Conservation (phyloP, 2,797 vertebrate genomes). For the Sciaenops ocellatus region DNA sequence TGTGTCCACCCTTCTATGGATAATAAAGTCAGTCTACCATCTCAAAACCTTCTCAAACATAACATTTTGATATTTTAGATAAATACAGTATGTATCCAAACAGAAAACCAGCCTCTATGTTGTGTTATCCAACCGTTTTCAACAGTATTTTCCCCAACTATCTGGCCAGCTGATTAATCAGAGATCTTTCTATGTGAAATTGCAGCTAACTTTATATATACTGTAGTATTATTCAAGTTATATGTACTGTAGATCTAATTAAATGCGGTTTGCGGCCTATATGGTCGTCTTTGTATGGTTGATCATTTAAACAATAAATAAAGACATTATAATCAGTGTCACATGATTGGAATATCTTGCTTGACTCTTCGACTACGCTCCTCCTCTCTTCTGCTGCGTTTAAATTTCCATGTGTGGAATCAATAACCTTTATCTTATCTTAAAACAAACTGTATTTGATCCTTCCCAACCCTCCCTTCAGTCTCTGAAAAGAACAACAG, state of each 20-base stretch:
- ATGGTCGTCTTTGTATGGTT: background rate
- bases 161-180: background rate
- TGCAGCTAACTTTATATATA: background rate
- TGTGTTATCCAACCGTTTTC: background rate
- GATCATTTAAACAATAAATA: background rate
- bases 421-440: slow-evolving; percentile 24
- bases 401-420: slow-evolving; percentile 12
- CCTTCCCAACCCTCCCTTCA: background rate
- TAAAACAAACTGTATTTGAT: slow-evolving; percentile 13
- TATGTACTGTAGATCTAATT: background rate
- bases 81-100: background rate
- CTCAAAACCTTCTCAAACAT: background rate
- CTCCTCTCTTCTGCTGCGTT: background rate
- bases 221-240: background rate
- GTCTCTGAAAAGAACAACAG: background rate
- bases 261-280: background rate
- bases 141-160: background rate
- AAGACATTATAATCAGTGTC: background rate
- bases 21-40: slow-evolving; percentile 8
- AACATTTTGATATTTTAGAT: background rate
- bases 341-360: no score
- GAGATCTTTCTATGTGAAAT: background rate
- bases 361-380: background rate
- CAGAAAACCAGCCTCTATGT: background rate
- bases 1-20: background rate